Percentiles rank a stretch among this genome's conserved stretches.
These are phyloP conservation scores for Brachionus paranguensis DNA, from an alignment of 1,140 invertebrate species.

Conservation along the genomic window DNA sequence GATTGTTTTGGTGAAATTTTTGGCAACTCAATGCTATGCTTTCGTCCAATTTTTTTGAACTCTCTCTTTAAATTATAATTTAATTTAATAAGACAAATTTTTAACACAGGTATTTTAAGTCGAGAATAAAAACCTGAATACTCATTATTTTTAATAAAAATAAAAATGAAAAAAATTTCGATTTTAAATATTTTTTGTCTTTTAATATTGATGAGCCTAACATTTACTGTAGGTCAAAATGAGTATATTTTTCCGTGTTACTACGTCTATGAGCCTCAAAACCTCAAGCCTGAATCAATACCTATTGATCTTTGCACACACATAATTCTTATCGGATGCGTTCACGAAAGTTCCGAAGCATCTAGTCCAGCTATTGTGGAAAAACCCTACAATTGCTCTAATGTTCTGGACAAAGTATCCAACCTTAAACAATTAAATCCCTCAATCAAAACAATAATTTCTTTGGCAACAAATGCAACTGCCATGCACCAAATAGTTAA, in stretches of 20 bases:
- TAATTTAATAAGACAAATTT: background rate
- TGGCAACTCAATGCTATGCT: slow-evolving; percentile 59
- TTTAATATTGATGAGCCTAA: background rate
- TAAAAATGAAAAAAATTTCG: background rate
- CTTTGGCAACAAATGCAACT: background rate
- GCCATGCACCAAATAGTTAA: background rate
- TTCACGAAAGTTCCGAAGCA: background rate
- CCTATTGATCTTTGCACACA: background rate
- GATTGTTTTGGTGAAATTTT: slow-evolving; percentile 65
- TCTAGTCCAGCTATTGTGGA: background rate
- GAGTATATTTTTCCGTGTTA: slow-evolving; percentile 10
- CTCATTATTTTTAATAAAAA: background rate
- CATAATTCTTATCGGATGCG: background rate
- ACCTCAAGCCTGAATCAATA: background rate
- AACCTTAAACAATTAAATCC: background rate
- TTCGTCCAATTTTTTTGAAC: slow-evolving; percentile 72
- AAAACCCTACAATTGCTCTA: background rate
- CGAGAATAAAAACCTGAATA: background rate
- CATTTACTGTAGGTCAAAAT: background rate
- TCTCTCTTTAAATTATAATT: slow-evolving; percentile 60
- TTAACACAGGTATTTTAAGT: background rate
- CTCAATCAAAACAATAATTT: background rate
- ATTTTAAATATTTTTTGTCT: background rate
- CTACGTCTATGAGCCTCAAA: background rate
- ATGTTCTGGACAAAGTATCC: background rate